A percentile compares a stretch with the other conserved stretches of the same genome.
These are phyloP conservation scores for Malaclemys terrapin DNA, from an alignment of 2,113 vertebrate species.

Conservation along the genomic window DNA sequence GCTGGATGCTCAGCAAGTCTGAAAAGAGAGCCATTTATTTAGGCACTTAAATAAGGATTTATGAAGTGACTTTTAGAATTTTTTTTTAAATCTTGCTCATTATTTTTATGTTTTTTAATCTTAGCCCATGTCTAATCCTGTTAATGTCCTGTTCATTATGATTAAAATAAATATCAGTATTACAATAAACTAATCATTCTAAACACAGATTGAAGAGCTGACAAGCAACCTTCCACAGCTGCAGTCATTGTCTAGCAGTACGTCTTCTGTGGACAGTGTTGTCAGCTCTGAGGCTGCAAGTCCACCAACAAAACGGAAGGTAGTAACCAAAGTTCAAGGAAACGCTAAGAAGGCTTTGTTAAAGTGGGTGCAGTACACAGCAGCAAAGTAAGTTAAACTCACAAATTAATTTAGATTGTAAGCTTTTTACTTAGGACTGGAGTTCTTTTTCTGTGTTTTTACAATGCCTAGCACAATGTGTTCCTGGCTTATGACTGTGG, in stretches of 20 bases:
- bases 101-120: not conserved
- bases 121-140: not conserved
- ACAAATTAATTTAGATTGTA: accelerated
- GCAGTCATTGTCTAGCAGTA: slow-evolving; percentile 88
- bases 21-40: not conserved
- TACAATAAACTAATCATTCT: not conserved
- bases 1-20: not conserved
- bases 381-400: slow-evolving; percentile 87
- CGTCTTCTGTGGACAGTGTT: slow-evolving; percentile 92
- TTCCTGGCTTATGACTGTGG: not conserved
- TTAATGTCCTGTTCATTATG: not conserved
- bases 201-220: slow-evolving; percentile 92
- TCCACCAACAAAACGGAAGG: slow-evolving; percentile 93
- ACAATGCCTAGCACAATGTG: not conserved
- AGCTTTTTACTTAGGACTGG: not conserved
- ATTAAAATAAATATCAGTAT: not conserved
- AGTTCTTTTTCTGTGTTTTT: not conserved
- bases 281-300: slow-evolving; percentile 91
- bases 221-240: slow-evolving; percentile 93
- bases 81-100: not conserved
- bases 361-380: slow-evolving; percentile 95
- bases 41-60: not conserved
- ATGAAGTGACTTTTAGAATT: not conserved
- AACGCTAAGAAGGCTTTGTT: slow-evolving; percentile 93
- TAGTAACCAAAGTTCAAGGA: slow-evolving; percentile 87